These are phyloP conservation scores for Pundamilia nyererei DNA, from an alignment of 2,113 vertebrate species.

Conservation along the genomic window DNA sequence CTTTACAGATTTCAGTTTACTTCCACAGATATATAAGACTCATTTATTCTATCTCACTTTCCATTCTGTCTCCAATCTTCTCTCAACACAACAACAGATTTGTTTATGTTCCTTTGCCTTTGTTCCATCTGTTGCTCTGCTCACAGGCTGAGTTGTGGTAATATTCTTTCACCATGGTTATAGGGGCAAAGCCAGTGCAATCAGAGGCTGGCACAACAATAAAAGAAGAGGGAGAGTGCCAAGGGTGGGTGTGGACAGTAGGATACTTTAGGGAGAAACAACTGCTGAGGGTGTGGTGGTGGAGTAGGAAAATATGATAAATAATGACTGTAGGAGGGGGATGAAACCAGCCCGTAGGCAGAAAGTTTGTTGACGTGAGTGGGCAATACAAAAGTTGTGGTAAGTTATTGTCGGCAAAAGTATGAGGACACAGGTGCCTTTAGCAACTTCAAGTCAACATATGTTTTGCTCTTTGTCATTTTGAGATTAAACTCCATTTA, in stretches of 20 bases:
- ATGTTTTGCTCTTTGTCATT: not conserved
- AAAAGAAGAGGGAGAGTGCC: not conserved
- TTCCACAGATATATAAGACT: not conserved
- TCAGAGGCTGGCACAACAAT: constrained; percentile 7
- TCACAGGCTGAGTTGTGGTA: constrained; percentile 4
- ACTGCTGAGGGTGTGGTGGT: constrained; percentile 15
- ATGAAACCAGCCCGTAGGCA: not conserved
- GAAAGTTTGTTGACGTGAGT: not conserved
- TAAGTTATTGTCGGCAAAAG: not conserved
- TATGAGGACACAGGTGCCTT: not conserved
- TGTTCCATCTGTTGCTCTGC: constrained; percentile 27
- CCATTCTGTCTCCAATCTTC: not conserved
- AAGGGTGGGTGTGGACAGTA: not conserved
- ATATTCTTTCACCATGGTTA: not conserved
- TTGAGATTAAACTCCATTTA: not conserved
- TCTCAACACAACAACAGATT: constrained; percentile 15
- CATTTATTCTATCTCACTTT: not conserved
- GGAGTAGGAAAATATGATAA: not conserved
- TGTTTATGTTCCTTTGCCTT: constrained; percentile 27
- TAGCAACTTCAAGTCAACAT: not conserved
- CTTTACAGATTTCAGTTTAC: not conserved
- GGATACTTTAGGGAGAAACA: not conserved
- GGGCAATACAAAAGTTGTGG: not conserved
- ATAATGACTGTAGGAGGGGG: not conserved
- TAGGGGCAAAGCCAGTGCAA: not conserved